Evolutionary conservation across 2,797 vertebrate genomes (phyloP), one percentile per base, ranked within the genome.

Genomic region (Chiloscyllium punctatum): DNA sequence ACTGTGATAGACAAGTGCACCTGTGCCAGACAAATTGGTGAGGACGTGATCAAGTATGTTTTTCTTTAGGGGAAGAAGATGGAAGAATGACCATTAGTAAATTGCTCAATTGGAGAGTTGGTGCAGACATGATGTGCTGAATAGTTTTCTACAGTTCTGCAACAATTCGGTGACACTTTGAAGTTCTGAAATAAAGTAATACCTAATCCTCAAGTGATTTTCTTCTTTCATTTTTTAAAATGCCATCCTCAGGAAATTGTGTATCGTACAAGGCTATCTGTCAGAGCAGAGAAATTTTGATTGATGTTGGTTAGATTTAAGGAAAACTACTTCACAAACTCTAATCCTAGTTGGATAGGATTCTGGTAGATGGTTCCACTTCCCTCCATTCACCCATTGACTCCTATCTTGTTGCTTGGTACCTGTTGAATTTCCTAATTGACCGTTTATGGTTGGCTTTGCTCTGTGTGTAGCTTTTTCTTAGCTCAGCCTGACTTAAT

Each of bases 221-320:
- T 48, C 68, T 72, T 48, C 15, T 72, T 94, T 68, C 69, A 9
- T 94, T 51, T 92, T 68, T 25, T 48, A 6, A 15, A 18, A 68
- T 53, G 53, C 30, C 16, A 33, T 21, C 48, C 71, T 74, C 69
- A 94, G 2, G 27, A 72, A 74, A 74, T 72, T 51, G 23, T 62
- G 42, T 62, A 18, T 90, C 16, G 30, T 57, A 33, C 30, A 33
- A 71, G 42, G 30, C 37, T 51, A 3, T 74, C 15, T 74, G 48
- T 94, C 94, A 94, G 71, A 94, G 13, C 8, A 72, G 42, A 68
- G 25, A 37, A 94, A 94, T 94, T 94, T 72, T 74, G 69, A 74
- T 51, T 94, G 94, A 94, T 74, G 69, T 74, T 74, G 94, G 42
- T 94, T 94, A 94, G 68, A 51, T 74, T 37, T 68, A 53, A 53